phyloP scores from a whole-genome alignment of 2,113 vertebrate genomes.

The Empidonax traillii region DNA sequence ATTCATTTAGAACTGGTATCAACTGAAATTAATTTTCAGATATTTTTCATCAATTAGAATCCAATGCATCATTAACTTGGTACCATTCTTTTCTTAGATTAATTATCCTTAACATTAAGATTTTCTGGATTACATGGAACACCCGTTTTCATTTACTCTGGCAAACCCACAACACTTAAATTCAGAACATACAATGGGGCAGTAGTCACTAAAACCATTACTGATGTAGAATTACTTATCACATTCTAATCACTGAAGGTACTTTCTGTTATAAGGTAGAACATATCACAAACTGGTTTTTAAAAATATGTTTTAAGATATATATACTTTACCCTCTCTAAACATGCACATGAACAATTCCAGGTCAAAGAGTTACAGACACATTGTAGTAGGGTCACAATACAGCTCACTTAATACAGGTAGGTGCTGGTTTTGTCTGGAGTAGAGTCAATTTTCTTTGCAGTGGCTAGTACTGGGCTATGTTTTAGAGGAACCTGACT shows the following conservation, averaged over 20 bases:
- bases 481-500: background rate
- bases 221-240: background rate
- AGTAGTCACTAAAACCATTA: background rate
- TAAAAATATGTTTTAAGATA: background rate
- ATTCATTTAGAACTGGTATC: background rate
- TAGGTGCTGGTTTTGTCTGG: background rate
- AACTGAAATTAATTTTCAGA: background rate
- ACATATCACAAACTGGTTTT: fast-evolving
- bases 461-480: background rate
- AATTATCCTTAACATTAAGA: background rate
- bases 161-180: background rate
- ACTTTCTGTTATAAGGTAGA: background rate
- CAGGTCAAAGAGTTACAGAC: background rate
- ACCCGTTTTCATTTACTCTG: background rate
- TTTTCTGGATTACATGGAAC: background rate
- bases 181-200: background rate
- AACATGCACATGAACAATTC: background rate
- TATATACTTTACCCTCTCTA: background rate
- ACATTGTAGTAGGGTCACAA: background rate
- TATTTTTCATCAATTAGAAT: background rate
- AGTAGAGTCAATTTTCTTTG: background rate
- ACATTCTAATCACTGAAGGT: background rate
- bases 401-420: background rate
- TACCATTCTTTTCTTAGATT: background rate
- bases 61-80: background rate